Evolutionary conservation across 2,888 invertebrate genomes (phyloP), one percentile per base, ranked within the genome.

Genomic region (Nomada goodeniana): DNA sequence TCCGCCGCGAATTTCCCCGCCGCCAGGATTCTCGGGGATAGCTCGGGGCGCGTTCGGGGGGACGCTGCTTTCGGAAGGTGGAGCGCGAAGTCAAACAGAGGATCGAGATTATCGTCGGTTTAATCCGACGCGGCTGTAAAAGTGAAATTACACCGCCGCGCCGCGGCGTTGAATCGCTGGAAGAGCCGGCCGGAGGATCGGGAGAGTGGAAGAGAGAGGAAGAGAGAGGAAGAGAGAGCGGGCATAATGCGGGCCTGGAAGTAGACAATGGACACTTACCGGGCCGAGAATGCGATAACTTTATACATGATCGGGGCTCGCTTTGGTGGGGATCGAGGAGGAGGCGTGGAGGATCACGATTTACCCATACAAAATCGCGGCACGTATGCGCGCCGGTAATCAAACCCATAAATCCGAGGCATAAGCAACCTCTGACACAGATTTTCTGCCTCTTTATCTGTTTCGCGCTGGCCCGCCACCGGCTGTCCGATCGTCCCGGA

Each of bases 281-380:
- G 85, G 67, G 61, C 75, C 75, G 86, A 85, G 90, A 90, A 89
- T 85, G 89, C 90, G 90, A 90, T 90, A 90, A 90, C 90, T 90
- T 82, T 89, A 90, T 90, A 90, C 90, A 84, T 80, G 86, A 87
- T 85, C 83, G 65, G 77, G 84, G 68, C 50, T 57, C 76, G 65
- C 67, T 60, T n/a, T 20, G 18, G 2, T 79, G 86, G 81, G 85
- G 89, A 89, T 88, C 80, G 82, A 70, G 75, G 88, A 84, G 85
- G 88, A 90, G 91, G 92, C 91, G 91, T 92, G 91, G 92, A 91
- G 85, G 88, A 91, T 91, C 91, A 91, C 91, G 92, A 91, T 89
- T 92, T 89, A 89, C 89, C 89, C 89, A 89, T 91, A 91, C 89
- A 90, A 90, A 91, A 91, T 90, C 89, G 87, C 85, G 85, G 82